phyloP scores from a whole-genome alignment of 2,888 invertebrate species.

The Plebejus argus region DNA sequence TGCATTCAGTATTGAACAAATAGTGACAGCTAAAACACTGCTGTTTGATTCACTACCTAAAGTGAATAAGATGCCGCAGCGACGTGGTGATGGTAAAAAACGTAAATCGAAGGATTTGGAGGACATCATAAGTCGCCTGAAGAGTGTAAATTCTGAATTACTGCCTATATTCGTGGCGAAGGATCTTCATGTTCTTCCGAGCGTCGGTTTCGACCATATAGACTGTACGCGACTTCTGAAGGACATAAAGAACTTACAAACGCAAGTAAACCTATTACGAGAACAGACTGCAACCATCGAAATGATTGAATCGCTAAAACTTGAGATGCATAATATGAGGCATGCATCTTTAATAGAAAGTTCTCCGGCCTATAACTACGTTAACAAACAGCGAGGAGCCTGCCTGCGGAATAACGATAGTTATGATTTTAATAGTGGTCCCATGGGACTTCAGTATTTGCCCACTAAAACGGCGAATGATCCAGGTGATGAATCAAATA shows the following conservation, averaged over 20 bases:
- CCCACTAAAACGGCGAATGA: not conserved
- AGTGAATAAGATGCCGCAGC: constrained; percentile 31
- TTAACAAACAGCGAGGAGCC: not conserved
- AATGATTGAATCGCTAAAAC: constrained; percentile 21
- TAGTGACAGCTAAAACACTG: constrained; percentile 28
- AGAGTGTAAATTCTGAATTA: constrained; percentile 33
- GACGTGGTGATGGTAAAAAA: constrained; percentile 31
- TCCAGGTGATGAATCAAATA: not conserved
- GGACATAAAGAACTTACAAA: constrained; percentile 21
- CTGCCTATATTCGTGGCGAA: constrained; percentile 37
- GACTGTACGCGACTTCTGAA: constrained; percentile 34
- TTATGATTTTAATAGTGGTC: not conserved
- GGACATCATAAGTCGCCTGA: constrained; percentile 35
- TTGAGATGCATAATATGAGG: not conserved
- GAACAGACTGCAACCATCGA: constrained; percentile 35
- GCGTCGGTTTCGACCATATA: constrained; percentile 36
- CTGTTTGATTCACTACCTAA: constrained; percentile 32
- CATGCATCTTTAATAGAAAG: not conserved
- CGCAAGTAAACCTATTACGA: constrained; percentile 30
- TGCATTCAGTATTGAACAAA: constrained; percentile 29
- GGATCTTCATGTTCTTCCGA: constrained; percentile 35
- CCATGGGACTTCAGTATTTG: constrained; percentile 3
- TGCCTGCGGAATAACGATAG: not conserved
- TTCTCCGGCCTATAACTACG: not conserved
- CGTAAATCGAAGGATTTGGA: constrained; percentile 35